Conservation (phyloP, 2,113 vertebrate genomes). For the Cyprinodon variegatus region DNA sequence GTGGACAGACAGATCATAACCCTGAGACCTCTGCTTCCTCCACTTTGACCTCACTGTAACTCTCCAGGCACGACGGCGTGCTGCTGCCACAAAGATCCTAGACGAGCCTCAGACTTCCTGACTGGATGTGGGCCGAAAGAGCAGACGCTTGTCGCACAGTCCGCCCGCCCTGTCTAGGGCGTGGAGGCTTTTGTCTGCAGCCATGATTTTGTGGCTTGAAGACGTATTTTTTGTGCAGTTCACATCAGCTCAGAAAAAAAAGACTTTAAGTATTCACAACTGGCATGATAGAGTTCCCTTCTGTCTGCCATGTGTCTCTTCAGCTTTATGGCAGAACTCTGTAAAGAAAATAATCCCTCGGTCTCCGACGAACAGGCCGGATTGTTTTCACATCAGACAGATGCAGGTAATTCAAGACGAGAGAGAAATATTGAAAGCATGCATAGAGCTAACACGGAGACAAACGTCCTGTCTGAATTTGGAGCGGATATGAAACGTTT, state of each 20-base stretch:
- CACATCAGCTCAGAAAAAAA: constrained; percentile 30
- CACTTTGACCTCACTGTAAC: constrained; percentile 7
- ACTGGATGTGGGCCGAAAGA: constrained; percentile 31
- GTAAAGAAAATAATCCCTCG: not conserved
- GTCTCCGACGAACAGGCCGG: constrained; percentile 1
- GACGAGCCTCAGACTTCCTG: constrained; percentile 9
- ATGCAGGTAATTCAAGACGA: not conserved
- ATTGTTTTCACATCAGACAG: not conserved
- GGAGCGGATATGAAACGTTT: not conserved
- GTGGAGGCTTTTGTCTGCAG: constrained; percentile 55
- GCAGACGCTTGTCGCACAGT: constrained; percentile 11
- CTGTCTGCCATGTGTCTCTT: constrained; percentile 63
- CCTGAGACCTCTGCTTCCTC: constrained; percentile 40
- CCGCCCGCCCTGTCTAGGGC: constrained; percentile 38
- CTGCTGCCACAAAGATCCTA: constrained; percentile 6
- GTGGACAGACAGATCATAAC: constrained; percentile 25
- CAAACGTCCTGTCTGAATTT: not conserved
- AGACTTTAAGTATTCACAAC: constrained; percentile 41
- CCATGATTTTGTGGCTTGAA: constrained; percentile 55
- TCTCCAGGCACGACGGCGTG: constrained; percentile 6
- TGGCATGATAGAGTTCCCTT: constrained; percentile 62
- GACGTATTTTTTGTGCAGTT: constrained; percentile 46
- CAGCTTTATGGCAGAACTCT: constrained; percentile 19
- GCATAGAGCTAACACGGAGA: not conserved
- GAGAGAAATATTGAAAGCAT: not conserved